phyloP scores from a whole-genome alignment of 2,113 vertebrate species.

The Heterochromis multidens region DNA sequence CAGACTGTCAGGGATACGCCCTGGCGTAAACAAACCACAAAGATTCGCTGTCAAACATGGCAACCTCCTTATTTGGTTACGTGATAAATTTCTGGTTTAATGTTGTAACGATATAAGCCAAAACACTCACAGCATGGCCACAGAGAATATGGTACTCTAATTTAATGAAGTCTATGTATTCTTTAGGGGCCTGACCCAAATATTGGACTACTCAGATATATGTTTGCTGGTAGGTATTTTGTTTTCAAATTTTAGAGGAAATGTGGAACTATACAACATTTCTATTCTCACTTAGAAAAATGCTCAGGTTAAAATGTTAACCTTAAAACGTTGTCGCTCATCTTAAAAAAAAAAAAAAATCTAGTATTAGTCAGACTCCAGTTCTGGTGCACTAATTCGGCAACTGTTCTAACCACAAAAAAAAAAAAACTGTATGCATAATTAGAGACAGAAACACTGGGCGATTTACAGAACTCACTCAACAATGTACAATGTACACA shows the following conservation, averaged over 20 bases:
- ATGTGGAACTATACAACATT: background rate
- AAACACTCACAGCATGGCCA: background rate
- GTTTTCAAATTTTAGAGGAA: background rate
- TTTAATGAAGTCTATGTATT: background rate
- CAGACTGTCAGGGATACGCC: conserved; percentile 89
- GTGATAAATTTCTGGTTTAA: background rate
- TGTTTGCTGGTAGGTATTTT: background rate
- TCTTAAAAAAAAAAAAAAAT: background rate
- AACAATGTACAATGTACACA: no score
- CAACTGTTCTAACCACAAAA: background rate
- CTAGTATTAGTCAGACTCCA: background rate
- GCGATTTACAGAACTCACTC: background rate
- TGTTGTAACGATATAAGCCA: background rate
- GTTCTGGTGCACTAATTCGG: background rate
- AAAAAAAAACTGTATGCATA: background rate
- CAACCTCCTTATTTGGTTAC: background rate
- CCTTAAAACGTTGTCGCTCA: background rate
- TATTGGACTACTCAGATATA: background rate
- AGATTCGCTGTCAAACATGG: background rate
- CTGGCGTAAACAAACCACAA: conserved; percentile 53
- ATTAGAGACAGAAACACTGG: background rate
- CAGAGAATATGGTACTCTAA: background rate
- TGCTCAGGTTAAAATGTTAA: background rate
- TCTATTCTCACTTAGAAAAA: background rate
- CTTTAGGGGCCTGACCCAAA: background rate